Percentiles rank a stretch among this genome's conserved stretches.
Evolutionary conservation across 1,140 invertebrate species (phyloP).

Genomic region (Bombyx mori): DNA sequence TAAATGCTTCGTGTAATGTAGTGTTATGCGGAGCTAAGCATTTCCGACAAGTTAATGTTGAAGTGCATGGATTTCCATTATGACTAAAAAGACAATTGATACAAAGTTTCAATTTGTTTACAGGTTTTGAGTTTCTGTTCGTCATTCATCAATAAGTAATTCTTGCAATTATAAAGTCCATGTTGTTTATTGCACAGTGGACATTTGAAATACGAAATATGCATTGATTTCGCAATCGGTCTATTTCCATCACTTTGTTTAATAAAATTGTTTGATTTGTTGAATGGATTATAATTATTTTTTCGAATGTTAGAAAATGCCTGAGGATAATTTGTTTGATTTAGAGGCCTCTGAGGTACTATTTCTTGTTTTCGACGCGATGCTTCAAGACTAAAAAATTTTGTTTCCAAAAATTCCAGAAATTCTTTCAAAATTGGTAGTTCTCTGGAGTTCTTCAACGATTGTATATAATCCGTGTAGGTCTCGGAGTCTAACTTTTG

Average conservation of each 20-base stretch:
- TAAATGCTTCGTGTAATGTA: conserved; percentile 16
- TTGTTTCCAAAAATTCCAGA: conserved; percentile 21
- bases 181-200: too few species aligned
- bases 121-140: conserved; percentile 3
- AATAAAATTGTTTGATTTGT: too few species aligned
- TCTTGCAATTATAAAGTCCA: too few species aligned
- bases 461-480: conserved; percentile 17
- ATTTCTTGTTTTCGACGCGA: conserved; percentile 3
- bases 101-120: conserved; percentile 13
- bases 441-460: conserved; percentile 16
- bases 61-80: conserved; percentile 12
- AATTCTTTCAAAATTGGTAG: conserved; percentile 15
- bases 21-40: conserved; percentile 17
- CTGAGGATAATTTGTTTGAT: too few species aligned
- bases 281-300: too few species aligned
- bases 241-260: too few species aligned
- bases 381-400: conserved; percentile 20
- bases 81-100: conserved; percentile 14
- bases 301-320: too few species aligned
- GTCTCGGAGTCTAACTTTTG: neutral
- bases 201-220: too few species aligned
- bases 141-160: neutral
- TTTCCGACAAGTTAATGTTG: conserved; percentile 16
- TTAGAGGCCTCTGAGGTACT: too few species aligned
- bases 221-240: too few species aligned